Evolutionary conservation across 2,888 invertebrate species (phyloP).

Genomic region (Loripinus fragilis): DNA sequence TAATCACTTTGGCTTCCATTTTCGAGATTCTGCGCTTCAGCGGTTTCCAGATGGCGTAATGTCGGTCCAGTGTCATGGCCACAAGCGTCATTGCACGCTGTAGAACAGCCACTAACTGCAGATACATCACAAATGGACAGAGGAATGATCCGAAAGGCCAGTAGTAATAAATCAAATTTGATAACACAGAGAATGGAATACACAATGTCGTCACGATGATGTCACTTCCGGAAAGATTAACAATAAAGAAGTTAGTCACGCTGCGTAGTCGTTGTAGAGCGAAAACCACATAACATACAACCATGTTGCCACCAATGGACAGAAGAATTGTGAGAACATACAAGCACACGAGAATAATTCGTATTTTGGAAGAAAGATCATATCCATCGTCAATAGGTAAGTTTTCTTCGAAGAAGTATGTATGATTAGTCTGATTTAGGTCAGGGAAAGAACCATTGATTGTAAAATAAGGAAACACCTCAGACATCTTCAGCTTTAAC

Average conservation of each 20-base stretch:
- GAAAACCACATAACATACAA: conserved; percentile 93
- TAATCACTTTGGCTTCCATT: conserved; percentile 88
- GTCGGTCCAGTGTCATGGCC: conserved; percentile 95
- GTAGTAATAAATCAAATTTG: conserved; percentile 87
- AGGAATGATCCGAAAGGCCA: conserved; percentile 95
- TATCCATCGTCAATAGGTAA: conserved; percentile 29
- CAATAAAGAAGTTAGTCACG: conserved; percentile 90
- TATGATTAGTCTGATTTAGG: neutral
- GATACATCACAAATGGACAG: conserved; percentile 93
- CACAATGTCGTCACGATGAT: conserved; percentile 84
- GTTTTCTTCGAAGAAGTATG: conserved; percentile 4
- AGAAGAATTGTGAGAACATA: conserved; percentile 84
- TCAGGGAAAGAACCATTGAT: neutral
- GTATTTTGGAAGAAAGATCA: conserved; percentile 23
- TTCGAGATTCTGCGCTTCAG: conserved; percentile 91
- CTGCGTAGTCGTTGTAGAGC: conserved; percentile 93
- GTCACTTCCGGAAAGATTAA: conserved; percentile 83
- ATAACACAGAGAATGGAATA: conserved; percentile 87
- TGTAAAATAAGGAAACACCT: neutral
- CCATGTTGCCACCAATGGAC: conserved; percentile 84
- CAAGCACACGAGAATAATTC: conserved; percentile 81
- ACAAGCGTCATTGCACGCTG: conserved; percentile 95
- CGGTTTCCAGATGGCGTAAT: conserved; percentile 95
- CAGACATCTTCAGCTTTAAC: neutral
- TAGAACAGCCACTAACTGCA: conserved; percentile 86